Evolutionary conservation across 2,888 invertebrate species (phyloP).

Genomic region (Drosophila subsilvestris): DNA sequence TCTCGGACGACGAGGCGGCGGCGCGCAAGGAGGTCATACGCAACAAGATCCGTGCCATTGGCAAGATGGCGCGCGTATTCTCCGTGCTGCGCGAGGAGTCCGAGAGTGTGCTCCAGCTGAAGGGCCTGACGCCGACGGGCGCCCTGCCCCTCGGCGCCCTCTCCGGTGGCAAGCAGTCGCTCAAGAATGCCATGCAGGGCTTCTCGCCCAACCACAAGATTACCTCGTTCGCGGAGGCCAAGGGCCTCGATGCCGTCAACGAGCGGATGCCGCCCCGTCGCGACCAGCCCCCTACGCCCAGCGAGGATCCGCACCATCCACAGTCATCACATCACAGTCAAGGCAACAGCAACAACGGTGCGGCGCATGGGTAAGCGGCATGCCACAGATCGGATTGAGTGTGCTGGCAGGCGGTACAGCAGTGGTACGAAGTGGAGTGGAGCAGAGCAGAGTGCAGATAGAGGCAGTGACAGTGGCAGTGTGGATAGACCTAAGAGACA

Average conservation of each 20-base stretch:
- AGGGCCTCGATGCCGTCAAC: slow-evolving; percentile 99
- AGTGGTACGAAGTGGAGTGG: slow-evolving; percentile 9
- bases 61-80: slow-evolving; percentile 99
- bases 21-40: slow-evolving; percentile 99
- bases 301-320: slow-evolving; percentile 74
- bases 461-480: slow-evolving; percentile 16
- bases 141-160: slow-evolving; percentile 97
- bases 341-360: slow-evolving; percentile 67
- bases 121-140: slow-evolving; percentile 99
- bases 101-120: slow-evolving; percentile 98
- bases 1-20: slow-evolving; percentile 90
- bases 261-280: slow-evolving; percentile 99
- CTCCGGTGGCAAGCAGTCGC: slow-evolving; percentile 97
- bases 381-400: background rate
- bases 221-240: slow-evolving; percentile 99
- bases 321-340: slow-evolving; percentile 55
- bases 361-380: slow-evolving; percentile 76
- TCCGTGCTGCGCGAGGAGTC: slow-evolving; percentile 99
- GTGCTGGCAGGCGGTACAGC: slow-evolving; percentile 1
- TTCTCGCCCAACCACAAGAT: slow-evolving; percentile 99
- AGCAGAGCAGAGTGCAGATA: slow-evolving; percentile 4
- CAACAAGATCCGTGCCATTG: slow-evolving; percentile 99
- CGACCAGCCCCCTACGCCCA: slow-evolving; percentile 90
- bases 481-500: background rate
- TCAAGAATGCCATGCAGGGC: slow-evolving; percentile 97